Evolutionary conservation across 2,888 invertebrate genomes (phyloP).

Genomic region (Strigamia transsilvanica): DNA sequence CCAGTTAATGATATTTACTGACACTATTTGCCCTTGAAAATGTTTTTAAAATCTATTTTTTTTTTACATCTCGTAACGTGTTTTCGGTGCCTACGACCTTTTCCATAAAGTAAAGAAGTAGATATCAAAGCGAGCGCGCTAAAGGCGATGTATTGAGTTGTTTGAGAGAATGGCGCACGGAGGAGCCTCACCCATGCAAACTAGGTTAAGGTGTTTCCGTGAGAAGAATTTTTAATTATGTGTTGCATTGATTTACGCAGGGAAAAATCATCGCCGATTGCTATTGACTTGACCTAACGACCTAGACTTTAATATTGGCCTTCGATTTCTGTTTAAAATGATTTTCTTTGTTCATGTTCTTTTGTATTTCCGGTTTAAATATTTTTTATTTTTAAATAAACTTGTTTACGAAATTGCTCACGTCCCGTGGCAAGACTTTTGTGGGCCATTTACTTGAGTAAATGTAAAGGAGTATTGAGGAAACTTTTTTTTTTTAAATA

Average conservation of each 20-base stretch:
- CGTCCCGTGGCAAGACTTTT: not conserved
- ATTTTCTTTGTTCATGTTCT: not conserved
- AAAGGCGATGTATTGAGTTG: conserved; percentile 11
- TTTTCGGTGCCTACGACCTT: conserved; percentile 19
- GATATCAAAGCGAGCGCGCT: not conserved
- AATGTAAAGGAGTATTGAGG: not conserved
- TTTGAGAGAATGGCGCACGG: not conserved
- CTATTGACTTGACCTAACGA: not conserved
- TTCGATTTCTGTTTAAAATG: not conserved
- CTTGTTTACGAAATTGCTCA: not conserved
- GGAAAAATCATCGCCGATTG: conserved; percentile 3
- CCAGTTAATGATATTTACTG: not conserved
- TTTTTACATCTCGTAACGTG: not conserved
- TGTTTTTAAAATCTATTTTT: not conserved
- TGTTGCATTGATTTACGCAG: conserved; percentile 16
- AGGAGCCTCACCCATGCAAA: not conserved
- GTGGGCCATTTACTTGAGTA: conserved; percentile 9
- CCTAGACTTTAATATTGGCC: not conserved
- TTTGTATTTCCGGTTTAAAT: not conserved
- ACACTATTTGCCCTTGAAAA: conserved; percentile 1
- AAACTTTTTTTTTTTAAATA: conserved; percentile 3
- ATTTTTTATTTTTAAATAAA: no score
- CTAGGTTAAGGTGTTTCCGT: conserved; percentile 23
- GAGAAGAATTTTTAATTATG: conserved; percentile 26
- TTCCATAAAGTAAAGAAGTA: not conserved